Conservation (phyloP, 2,888 invertebrate species). For the Tethea ocularis region DNA sequence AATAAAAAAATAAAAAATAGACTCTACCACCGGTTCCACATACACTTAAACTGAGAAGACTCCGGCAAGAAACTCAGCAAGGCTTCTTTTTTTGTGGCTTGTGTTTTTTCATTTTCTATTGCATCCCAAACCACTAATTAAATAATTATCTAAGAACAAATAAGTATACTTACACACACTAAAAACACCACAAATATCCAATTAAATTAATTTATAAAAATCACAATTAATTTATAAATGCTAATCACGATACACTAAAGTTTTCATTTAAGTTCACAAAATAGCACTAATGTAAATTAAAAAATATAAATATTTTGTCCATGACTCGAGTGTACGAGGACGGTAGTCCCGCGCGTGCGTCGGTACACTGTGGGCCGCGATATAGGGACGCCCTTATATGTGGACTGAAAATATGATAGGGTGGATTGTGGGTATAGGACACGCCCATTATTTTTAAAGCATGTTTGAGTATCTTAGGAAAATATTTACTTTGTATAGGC, state of each 20-base stretch:
- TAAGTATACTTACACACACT: not conserved
- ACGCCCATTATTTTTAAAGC: constrained; percentile 51
- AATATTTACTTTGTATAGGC: no score
- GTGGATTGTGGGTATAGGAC: constrained; percentile 27
- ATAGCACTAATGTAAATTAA: not conserved
- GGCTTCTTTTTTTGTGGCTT: no score
- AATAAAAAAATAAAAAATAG: no score
- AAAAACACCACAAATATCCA: constrained; percentile 16
- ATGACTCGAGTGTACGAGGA: constrained; percentile 16
- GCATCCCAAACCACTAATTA: no score
- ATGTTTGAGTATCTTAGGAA: not conserved
- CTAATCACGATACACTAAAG: constrained; percentile 7
- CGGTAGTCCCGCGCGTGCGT: constrained; percentile 31
- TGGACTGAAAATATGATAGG: constrained; percentile 11
- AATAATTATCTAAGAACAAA: no score
- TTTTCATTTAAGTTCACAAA: not conserved
- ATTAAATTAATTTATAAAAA: no score
- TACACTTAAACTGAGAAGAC: no score
- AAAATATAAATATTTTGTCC: not conserved
- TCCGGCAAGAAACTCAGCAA: no score
- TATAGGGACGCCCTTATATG: constrained; percentile 42
- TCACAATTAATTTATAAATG: constrained; percentile 9
- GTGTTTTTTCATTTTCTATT: no score
- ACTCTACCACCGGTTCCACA: no score
- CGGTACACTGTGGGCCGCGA: constrained; percentile 50